Evolutionary conservation across 2,888 invertebrate genomes (phyloP).

Genomic region (Pammene fasciana): DNA sequence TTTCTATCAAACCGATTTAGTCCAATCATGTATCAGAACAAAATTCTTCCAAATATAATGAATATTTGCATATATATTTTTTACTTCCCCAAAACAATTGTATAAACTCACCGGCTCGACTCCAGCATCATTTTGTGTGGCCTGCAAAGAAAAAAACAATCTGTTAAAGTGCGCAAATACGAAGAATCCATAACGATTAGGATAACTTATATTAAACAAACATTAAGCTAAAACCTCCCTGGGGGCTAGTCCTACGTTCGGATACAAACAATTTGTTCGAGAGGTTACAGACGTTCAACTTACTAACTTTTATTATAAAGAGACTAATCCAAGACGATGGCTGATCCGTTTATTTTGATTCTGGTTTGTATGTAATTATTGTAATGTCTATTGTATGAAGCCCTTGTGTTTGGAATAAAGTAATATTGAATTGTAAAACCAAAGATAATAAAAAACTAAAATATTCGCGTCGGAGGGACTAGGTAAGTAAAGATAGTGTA

Average conservation of each 20-base stretch:
- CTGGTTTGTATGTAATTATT: no score
- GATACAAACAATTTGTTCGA: constrained; percentile 34
- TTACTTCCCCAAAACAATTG: no score
- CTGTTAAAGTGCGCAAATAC: constrained; percentile 43
- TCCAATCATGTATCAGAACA: no score
- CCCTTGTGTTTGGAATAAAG: no score
- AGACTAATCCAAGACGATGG: constrained; percentile 14
- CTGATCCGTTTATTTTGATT: constrained; percentile 8
- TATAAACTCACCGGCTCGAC: constrained; percentile 74
- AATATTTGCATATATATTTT: no score
- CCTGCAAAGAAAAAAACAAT: constrained; percentile 68
- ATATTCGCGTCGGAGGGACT: no score
- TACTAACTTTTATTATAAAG: constrained; percentile 17
- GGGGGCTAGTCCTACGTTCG: constrained; percentile 25
- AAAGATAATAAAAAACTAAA: no score
- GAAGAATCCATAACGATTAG: constrained; percentile 13
- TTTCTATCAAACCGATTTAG: no score
- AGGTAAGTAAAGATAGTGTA: no score
- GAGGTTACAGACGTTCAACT: constrained; percentile 40
- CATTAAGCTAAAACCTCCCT: constrained; percentile 27
- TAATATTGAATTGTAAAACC: no score
- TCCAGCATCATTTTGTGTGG: constrained; percentile 82
- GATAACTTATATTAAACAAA: constrained; percentile 34
- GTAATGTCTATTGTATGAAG: no score
- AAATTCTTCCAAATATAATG: no score